Evolutionary conservation across 2,797 vertebrate species (phyloP).

Genomic region (Chelon labrosus): DNA sequence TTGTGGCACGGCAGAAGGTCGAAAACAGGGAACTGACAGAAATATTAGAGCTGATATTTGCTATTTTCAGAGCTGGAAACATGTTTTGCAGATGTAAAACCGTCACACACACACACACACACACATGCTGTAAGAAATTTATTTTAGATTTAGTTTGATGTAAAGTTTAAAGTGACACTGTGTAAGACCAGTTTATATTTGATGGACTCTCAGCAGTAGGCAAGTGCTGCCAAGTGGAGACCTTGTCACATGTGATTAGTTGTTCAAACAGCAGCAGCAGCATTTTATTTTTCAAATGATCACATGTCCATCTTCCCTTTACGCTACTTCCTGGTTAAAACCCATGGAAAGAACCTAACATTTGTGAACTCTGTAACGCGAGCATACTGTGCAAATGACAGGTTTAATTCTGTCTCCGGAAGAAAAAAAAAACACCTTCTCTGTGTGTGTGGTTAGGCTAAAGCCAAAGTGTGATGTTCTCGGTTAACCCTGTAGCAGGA

Average conservation of each 20-base stretch:
- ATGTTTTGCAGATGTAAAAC: background rate
- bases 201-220: conserved; percentile 1
- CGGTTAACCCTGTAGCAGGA: conserved; percentile 15
- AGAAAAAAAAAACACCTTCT: background rate
- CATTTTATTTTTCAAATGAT: background rate
- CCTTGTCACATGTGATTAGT: conserved; percentile 20
- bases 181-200: conserved; percentile 35
- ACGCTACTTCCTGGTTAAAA: background rate
- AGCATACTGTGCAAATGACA: background rate
- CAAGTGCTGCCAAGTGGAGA: conserved; percentile 14
- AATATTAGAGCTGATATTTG: background rate
- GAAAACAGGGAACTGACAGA: background rate
- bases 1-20: background rate
- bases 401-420: background rate
- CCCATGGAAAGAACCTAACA: conserved; percentile 54
- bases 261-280: conserved; percentile 8
- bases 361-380: background rate
- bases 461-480: conserved; percentile 14
- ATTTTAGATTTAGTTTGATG: background rate
- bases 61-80: background rate
- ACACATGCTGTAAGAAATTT: no score
- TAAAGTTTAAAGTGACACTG: background rate
- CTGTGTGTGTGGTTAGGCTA: conserved; percentile 14
- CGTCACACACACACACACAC: background rate
- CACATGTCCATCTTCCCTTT: background rate